A percentile compares a stretch with the other conserved stretches of the same genome.
These are phyloP conservation scores for Callimorpha dominula DNA, from an alignment of 2,888 invertebrate species.

Conservation along the genomic window DNA sequence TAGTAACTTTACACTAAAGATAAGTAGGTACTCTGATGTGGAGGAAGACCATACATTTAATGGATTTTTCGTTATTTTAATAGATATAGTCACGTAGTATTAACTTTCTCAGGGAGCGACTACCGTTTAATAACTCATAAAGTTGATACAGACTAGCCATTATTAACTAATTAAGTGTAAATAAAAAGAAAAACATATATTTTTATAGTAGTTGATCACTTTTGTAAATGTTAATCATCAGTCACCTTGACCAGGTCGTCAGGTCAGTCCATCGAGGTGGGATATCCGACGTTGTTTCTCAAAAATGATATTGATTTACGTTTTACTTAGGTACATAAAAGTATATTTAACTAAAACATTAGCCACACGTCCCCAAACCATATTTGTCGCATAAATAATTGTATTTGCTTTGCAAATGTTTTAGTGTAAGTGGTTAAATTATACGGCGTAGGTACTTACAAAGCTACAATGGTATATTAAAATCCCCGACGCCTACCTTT, in stretches of 20 bases:
- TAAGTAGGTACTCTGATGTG: no score
- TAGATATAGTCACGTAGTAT: no score
- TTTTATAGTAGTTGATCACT: not conserved
- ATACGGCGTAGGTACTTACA: slow-evolving; percentile 19
- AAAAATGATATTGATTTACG: slow-evolving; percentile 12
- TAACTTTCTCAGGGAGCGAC: no score
- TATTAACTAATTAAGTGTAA: no score
- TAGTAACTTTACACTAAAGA: not conserved
- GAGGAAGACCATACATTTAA: no score
- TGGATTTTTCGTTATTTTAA: no score
- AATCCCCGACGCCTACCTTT: no score
- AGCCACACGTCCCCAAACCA: slow-evolving; percentile 27
- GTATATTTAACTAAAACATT: slow-evolving; percentile 19
- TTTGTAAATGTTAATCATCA: not conserved
- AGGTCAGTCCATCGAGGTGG: slow-evolving; percentile 9
- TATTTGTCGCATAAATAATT: slow-evolving; percentile 35
- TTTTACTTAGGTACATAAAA: slow-evolving; percentile 12
- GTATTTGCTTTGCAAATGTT: slow-evolving; percentile 31
- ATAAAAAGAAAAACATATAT: no score
- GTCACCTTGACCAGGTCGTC: slow-evolving; percentile 16
- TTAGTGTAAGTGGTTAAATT: slow-evolving; percentile 30
- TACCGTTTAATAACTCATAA: no score
- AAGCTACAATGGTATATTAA: not conserved
- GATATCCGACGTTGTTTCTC: slow-evolving; percentile 2
- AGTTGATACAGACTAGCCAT: no score